These are phyloP conservation scores for Malacoctenus gilli DNA, from an alignment of 2,797 vertebrate species.

Conservation along the genomic window DNA sequence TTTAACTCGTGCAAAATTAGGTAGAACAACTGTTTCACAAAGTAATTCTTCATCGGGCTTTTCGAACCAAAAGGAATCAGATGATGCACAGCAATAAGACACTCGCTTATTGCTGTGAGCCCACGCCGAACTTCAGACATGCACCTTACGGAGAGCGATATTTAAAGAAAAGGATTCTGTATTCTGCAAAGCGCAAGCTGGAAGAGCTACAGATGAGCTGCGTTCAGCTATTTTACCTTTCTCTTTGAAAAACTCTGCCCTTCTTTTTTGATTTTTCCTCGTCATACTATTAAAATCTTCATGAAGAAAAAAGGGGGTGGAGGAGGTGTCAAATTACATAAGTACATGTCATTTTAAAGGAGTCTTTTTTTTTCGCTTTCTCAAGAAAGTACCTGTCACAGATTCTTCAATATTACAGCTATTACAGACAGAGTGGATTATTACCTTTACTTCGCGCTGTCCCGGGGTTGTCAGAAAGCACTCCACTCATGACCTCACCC, in stretches of 20 bases:
- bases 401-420: background rate
- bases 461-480: constrained; percentile 39
- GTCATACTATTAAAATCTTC: constrained; percentile 86
- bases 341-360: background rate
- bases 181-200: constrained; percentile 43
- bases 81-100: no score
- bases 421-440: background rate
- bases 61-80: no score
- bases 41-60: no score
- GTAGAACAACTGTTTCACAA: no score
- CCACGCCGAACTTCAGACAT: no score
- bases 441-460: constrained; percentile 76
- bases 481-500: constrained; percentile 79
- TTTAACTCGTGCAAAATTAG: no score
- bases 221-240: constrained; percentile 84
- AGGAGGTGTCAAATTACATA: constrained; percentile 42
- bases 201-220: background rate
- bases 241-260: constrained; percentile 92
- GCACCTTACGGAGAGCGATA: no score
- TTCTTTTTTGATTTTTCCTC: constrained; percentile 91
- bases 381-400: background rate
- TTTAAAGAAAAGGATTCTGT: background rate
- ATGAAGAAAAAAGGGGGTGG: constrained; percentile 76
- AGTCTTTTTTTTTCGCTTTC: background rate
- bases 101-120: no score